A percentile compares a stretch with the other conserved stretches of the same genome.
Evolutionary conservation across 1,140 invertebrate species (phyloP).

Genomic region (Globodera ellingtonae): DNA sequence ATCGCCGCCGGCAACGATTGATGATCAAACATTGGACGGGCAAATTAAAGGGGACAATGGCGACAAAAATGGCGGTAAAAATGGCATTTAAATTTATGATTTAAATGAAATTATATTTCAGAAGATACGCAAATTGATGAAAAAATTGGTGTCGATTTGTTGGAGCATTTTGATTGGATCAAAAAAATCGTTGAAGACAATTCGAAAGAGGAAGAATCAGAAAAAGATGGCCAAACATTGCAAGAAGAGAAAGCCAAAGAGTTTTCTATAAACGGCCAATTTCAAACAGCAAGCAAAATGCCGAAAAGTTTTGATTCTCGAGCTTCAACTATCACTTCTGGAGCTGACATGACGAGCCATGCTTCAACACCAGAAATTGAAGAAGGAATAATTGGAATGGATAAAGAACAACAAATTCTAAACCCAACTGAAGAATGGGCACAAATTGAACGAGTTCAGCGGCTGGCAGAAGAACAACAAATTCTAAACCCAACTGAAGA

Average conservation of each 20-base stretch:
- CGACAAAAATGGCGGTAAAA: background rate
- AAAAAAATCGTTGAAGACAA: background rate
- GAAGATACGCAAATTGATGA: background rate
- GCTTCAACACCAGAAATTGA: slow-evolving; percentile 29
- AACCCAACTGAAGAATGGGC: slow-evolving; percentile 26
- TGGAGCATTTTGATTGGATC: background rate
- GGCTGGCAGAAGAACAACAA: background rate
- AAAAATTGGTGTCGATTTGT: background rate
- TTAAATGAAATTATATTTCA: too few relatives aligned
- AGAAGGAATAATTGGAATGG: slow-evolving; percentile 9
- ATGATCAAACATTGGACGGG: background rate
- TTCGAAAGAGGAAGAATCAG: background rate
- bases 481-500: too few relatives aligned
- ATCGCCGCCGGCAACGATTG: background rate
- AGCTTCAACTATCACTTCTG: background rate
- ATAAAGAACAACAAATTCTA: slow-evolving; percentile 38
- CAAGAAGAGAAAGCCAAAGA: background rate
- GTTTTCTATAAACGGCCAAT: background rate
- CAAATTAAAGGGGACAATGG: background rate
- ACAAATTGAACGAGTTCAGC: slow-evolving; percentile 28
- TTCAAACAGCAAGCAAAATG: background rate
- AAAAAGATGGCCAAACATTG: background rate
- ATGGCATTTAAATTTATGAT: background rate
- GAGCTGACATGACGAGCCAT: slow-evolving; percentile 8
- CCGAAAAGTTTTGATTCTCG: background rate